Base-by-base conservation (phyloP, 2,888 invertebrate genomes). In the Mesochorus sp. region DNA sequence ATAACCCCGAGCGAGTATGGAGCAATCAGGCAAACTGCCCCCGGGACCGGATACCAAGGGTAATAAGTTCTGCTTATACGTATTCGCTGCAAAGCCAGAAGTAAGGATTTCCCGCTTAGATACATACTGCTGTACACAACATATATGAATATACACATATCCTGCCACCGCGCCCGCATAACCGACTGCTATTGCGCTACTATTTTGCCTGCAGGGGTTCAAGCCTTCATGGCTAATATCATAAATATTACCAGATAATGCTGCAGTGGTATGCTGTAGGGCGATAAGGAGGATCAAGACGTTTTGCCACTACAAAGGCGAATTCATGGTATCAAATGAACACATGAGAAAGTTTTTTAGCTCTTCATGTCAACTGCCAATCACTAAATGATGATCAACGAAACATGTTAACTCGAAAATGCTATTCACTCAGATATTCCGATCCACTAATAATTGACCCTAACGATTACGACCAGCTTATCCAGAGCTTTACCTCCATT, bases 21-120 rank as follows among this genome's bases (percentile, higher is more conserved):
- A 73, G 73, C 67, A 73, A 73, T 77, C 67, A 73, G 76, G 62
- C 61, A 67, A 77, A 77, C 72, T 59, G 71, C 76, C 66, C 76
- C 24, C 44, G 72, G 55, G 67, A 72, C 47, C 77, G 55, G 68
- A 77, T 77, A 61, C 77, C 61, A 21, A 49, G 77, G 67, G 77
- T 73, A 77, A 77, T 73, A 77, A 77, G 72, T 77, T 67, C 67
- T 68, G 67, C 61, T 77, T 77, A 73, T 55, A 61, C 67, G 76
- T 66, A 66, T 72, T 53, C 71, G 55, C 14, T 62, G 62, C 34
- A 61, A 67, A 73, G 77, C 67, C 73, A 44, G 51, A 47, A 61
- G 59, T 61, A 42, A 68, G 72, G 61, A 61, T 73, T 67, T 42
- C 49, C 55, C 17, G 49, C 19, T 49, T 49, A 49, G 34, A 66